These are phyloP conservation scores for Rhinolophus ferrumequinum DNA, from an alignment of 2,113 vertebrate genomes.

Conservation along the genomic window DNA sequence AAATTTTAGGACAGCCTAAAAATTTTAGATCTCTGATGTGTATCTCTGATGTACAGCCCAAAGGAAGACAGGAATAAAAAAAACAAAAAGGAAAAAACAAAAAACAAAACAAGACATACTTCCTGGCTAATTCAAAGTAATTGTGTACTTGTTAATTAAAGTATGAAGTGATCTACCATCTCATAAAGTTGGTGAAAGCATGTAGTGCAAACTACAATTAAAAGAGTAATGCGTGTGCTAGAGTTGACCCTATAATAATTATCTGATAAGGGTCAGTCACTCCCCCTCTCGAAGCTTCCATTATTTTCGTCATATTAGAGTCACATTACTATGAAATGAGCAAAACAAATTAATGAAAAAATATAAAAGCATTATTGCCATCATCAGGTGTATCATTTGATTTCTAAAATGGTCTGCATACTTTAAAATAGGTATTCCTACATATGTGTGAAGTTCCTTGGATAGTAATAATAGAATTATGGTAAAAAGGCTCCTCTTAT, in stretches of 20 bases:
- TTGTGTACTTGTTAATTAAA: not conserved
- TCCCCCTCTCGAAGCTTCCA: not conserved
- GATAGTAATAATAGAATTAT: not conserved
- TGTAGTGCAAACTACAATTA: not conserved
- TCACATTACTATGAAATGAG: not conserved
- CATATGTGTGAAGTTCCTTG: not conserved
- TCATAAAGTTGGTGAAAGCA: not conserved
- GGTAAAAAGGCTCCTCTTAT: not conserved
- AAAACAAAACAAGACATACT: not conserved
- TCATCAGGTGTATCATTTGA: not conserved
- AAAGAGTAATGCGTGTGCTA: not conserved
- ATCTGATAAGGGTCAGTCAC: not conserved
- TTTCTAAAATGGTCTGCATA: not conserved
- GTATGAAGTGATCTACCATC: not conserved
- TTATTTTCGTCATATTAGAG: not conserved
- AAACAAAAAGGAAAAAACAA: not conserved
- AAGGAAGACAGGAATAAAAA: not conserved
- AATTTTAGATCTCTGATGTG: not conserved
- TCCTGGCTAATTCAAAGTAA: not conserved
- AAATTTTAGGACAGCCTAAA: not conserved
- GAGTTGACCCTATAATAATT: not conserved
- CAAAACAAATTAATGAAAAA: not conserved
- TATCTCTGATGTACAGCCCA: not conserved
- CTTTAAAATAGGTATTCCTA: not conserved
- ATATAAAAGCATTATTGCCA: not conserved